phyloP scores from a whole-genome alignment of 2,888 invertebrate species.

The Erynnis tages region DNA sequence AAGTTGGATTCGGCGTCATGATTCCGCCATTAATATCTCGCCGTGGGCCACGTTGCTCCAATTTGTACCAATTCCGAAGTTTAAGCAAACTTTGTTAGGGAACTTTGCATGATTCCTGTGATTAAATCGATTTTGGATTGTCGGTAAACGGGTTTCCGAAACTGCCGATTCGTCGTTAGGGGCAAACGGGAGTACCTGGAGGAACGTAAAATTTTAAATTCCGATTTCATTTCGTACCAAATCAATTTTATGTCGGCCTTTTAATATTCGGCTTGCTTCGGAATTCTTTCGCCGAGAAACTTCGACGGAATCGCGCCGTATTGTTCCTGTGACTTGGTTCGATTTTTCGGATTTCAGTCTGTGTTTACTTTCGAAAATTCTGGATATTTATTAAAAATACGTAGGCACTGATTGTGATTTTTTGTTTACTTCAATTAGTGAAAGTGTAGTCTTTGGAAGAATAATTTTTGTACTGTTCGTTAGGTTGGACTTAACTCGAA shows the following conservation, averaged over 20 bases:
- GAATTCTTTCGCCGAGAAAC: conserved; percentile 18
- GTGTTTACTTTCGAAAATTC: background rate
- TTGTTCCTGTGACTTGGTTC: conserved; percentile 15
- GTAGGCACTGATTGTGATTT: background rate
- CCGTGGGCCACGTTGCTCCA: conserved; percentile 71
- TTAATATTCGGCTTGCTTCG: conserved; percentile 23
- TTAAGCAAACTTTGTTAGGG: conserved; percentile 69
- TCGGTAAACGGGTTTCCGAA: conserved; percentile 67
- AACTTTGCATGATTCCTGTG: conserved; percentile 77
- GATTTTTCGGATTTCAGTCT: background rate
- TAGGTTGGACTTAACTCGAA: too few relatives aligned
- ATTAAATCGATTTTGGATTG: conserved; percentile 79
- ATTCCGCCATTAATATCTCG: conserved; percentile 72
- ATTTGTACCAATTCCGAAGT: conserved; percentile 76
- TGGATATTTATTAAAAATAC: background rate
- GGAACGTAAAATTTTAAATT: conserved; percentile 59
- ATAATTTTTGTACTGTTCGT: too few relatives aligned
- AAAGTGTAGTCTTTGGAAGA: too few relatives aligned
- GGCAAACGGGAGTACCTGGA: conserved; percentile 54
- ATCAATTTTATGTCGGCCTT: conserved; percentile 34
- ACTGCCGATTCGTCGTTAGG: conserved; percentile 72
- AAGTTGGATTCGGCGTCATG: conserved; percentile 59
- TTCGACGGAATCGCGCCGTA: conserved; percentile 2
- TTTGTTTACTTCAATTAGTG: background rate
- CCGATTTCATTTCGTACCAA: conserved; percentile 47